Evolutionary conservation across 2,797 vertebrate species (phyloP), one percentile per base, ranked within the genome.

Genomic region (Rhinophrynus dorsalis): DNA sequence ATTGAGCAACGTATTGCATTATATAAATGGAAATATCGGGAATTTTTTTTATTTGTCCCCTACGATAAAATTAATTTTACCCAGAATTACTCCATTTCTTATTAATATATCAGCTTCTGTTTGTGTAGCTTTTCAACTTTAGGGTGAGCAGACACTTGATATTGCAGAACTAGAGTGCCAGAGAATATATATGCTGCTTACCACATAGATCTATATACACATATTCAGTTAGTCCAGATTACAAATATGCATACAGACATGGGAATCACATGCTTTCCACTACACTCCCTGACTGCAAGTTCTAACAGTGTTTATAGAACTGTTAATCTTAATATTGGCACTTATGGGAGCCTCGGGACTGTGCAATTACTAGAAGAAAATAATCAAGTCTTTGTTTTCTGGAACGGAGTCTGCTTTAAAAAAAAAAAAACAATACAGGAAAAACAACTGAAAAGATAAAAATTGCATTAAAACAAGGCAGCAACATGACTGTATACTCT

Each of bases 321-420:
- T 29, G 8, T 26, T 59, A 8, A 58, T 42, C n/a, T 58, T 58
- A 13, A 40, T 42, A 42, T 38, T 42, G 13, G 21, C 56, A 59
- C 21, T 5, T 27, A 59, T 24, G 38, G 3, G 10, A 38, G 35
- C 20, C 10, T 58, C 20, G 40, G 33, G 10, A 58, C 40, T 58
- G 33, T 40, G 21, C 20, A 40, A 40, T 58, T 15, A 58, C 33
- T 38, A 15, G 12, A 30, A 30, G 32, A 13, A 37, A 45, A 45
- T 45, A 18, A 45, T 45, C 42, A 45, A 45, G 42, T 17, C 17
- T 45, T 18, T 45, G 37, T 40, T 12, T 5, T 45, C 5, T 18
- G 7, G n/a, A 45, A 21, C 11, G 7, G 13, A 6, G 5, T 17
- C 38, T 40, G 15, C 15, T 40, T 40, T 40, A 15, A 15, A n/a